Evolutionary conservation across 2,888 invertebrate genomes (phyloP), one percentile per base, ranked within the genome.

Genomic region (Oxystoma pomonae): DNA sequence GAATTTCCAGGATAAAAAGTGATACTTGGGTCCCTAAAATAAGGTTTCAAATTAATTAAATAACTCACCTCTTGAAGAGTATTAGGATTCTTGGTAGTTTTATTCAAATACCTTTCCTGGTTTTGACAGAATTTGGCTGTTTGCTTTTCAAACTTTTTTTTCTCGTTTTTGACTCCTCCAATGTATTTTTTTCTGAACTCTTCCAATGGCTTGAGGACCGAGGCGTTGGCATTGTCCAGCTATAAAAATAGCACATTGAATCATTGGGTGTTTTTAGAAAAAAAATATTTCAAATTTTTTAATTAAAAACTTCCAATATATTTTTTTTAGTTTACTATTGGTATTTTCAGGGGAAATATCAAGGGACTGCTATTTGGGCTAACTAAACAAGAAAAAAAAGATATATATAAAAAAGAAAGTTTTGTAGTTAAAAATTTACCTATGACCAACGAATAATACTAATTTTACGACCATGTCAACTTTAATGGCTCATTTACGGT

Each of bases 141-240:
- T 81, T 98, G 96, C 81, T 98, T 98, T 78, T 98, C 97, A 83
- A 97, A 98, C 81, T 96, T 96, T 83, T 98, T 97, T 82, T 96
- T 97, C 63, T 93, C 93, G 73, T 93, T 95, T 86, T 97, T 97
- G 64, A 96, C 97, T 62, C 91, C 93, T 59, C 96, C 96, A 74
- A 98, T 96, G 81, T 96, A 93, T 72, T 93, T 92, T 81, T 96
- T 96, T 66, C 97, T 87, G 83, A 97, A 98, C 73, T 87, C 88
- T 82, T 97, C 97, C 77, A 98, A 84, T 21, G 97, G 96, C 77
- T 91, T 88, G 74, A 98, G 91, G 76, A 98, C 96, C 81, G 94
- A 93, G 75, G 92, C 92, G 82, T 92, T 91, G 59, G 97, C 94
- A 69, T 92, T 89, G 71, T 93, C 93, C 82, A 97, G 82, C 97